These are phyloP conservation scores for Lamellibrachia satsuma DNA, from an alignment of 2,888 invertebrate species.

Conservation along the genomic window DNA sequence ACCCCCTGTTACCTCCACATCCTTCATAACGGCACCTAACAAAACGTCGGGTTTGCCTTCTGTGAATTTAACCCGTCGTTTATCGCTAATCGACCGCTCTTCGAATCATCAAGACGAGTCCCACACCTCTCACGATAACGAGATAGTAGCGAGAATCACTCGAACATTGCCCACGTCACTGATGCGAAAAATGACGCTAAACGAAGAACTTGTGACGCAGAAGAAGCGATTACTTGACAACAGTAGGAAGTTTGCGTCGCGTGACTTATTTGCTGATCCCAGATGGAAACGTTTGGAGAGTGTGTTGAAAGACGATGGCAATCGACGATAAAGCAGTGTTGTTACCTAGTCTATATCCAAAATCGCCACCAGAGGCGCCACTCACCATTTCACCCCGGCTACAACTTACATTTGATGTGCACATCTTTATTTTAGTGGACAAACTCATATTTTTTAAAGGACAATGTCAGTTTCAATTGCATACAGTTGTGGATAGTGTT, in stretches of 20 bases:
- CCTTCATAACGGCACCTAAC: not conserved
- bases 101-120: not conserved
- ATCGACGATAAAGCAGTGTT: not conserved
- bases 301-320: not conserved
- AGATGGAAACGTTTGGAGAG: slow-evolving; percentile 9
- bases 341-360: not conserved
- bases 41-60: not conserved
- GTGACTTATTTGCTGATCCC: not conserved
- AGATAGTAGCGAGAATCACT: not conserved
- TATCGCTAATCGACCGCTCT: not conserved
- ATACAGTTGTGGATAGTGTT: too few relatives aligned
- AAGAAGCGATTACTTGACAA: slow-evolving; percentile 6
- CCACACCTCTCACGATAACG: not conserved
- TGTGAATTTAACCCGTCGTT: not conserved
- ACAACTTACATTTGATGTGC: not conserved
- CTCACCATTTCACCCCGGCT: too few relatives aligned
- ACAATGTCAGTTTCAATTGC: too few relatives aligned
- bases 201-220: not conserved
- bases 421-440: too few relatives aligned
- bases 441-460: too few relatives aligned
- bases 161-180: not conserved
- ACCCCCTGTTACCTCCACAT: not conserved
- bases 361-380: too few relatives aligned
- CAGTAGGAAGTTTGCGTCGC: not conserved
- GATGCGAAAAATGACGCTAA: not conserved